Conservation (phyloP, 2,888 invertebrate genomes). For the Agonopterix alstromeriana region DNA sequence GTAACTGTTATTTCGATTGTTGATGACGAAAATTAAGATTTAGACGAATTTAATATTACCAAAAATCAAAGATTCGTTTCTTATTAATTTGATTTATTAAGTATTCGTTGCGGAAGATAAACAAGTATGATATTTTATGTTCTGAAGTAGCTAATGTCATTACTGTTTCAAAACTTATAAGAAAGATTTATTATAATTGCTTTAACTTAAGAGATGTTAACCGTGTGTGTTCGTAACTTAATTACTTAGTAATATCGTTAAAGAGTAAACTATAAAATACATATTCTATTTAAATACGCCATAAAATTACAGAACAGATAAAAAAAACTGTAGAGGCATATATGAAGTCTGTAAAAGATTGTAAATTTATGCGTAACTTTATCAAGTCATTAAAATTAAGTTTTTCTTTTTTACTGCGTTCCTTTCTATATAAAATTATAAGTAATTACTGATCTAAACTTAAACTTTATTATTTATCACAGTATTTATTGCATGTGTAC, state of each 20-base stretch:
- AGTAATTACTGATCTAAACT: slow-evolving; percentile 3
- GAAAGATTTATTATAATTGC: slow-evolving; percentile 6
- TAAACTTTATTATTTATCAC: not conserved
- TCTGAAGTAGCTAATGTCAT: too few relatives aligned
- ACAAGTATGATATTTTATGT: not conserved
- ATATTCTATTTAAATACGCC: slow-evolving; percentile 1
- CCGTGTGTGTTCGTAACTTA: not conserved
- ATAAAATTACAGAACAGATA: slow-evolving; percentile 13
- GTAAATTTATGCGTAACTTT: slow-evolving; percentile 24
- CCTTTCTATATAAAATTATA: slow-evolving; percentile 13
- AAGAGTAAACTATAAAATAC: not conserved
- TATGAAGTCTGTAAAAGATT: slow-evolving; percentile 12
- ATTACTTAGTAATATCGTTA: slow-evolving; percentile 1
- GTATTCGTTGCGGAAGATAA: too few relatives aligned
- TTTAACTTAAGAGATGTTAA: slow-evolving; percentile 1
- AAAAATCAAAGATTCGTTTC: too few relatives aligned
- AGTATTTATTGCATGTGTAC: too few relatives aligned
- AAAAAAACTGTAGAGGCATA: slow-evolving; percentile 8
- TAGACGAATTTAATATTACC: not conserved
- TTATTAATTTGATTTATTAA: too few relatives aligned
- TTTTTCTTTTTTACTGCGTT: slow-evolving; percentile 14
- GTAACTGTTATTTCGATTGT: slow-evolving; percentile 13
- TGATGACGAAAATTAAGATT: slow-evolving; percentile 1
- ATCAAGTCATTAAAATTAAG: slow-evolving; percentile 29
- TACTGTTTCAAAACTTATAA: slow-evolving; percentile 1